These are phyloP conservation scores for Embiotoca jacksoni DNA, from an alignment of 2,113 vertebrate species.

Conservation along the genomic window DNA sequence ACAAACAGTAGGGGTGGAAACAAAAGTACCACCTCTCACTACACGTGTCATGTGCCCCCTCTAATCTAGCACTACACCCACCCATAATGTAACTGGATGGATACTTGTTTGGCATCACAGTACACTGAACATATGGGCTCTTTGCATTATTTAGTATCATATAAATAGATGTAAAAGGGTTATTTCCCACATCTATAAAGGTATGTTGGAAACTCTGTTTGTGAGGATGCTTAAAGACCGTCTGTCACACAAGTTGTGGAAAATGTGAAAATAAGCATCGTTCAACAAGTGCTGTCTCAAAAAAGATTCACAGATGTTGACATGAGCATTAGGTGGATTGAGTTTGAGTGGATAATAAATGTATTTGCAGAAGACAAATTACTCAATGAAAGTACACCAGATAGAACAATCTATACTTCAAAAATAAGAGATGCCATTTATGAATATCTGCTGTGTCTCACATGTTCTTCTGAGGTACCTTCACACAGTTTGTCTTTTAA, in stretches of 20 bases:
- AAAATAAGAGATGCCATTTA: constrained; percentile 26
- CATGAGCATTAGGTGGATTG: constrained; percentile 14
- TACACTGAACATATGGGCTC: neutral
- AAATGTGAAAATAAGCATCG: too few species aligned
- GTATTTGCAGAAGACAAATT: constrained; percentile 31
- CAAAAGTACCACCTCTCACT: neutral
- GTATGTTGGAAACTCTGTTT: too few species aligned
- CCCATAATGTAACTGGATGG: neutral
- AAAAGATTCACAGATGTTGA: neutral
- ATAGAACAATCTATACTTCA: constrained; percentile 5
- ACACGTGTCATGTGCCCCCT: neutral
- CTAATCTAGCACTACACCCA: neutral
- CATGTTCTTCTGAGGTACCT: neutral
- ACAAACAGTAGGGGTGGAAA: neutral
- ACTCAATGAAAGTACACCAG: constrained; percentile 22
- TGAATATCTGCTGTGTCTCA: constrained; percentile 9
- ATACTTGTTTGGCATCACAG: neutral
- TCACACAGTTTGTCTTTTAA: neutral
- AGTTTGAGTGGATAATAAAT: constrained; percentile 19
- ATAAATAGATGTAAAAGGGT: neutral
- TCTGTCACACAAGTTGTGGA: too few species aligned
- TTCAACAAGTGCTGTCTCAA: too few species aligned
- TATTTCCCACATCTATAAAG: too few species aligned
- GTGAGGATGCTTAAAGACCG: too few species aligned
- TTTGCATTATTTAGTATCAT: constrained; percentile 20